Evolutionary conservation across 2,797 vertebrate species (phyloP).

Genomic region (Malurus splendens): DNA sequence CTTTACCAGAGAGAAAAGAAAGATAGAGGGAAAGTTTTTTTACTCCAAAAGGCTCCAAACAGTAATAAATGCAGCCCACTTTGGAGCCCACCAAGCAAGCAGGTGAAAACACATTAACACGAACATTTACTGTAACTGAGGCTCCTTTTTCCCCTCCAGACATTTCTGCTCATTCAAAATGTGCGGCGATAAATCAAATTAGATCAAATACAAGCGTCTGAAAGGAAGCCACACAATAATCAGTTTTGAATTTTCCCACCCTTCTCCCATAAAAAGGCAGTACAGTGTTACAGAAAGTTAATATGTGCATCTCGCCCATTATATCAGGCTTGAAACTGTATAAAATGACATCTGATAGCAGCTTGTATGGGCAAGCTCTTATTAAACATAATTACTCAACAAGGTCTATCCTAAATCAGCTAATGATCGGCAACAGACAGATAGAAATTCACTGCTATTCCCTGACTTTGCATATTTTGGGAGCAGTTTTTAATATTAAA

Average conservation of each 20-base stretch:
- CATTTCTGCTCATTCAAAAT: conserved; percentile 38
- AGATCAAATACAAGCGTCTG: conserved; percentile 49
- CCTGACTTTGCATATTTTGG: conserved; percentile 32
- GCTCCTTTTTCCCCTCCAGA: conserved; percentile 10
- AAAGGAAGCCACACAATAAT: conserved; percentile 45
- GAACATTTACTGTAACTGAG: neutral
- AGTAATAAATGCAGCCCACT: neutral
- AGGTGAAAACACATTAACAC: conserved; percentile 25
- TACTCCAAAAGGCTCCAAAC: neutral
- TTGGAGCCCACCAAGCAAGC: conserved; percentile 30
- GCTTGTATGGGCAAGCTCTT: conserved; percentile 26
- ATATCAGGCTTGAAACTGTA: conserved; percentile 21
- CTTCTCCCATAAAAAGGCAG: conserved; percentile 22
- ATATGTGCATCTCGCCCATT: conserved; percentile 16
- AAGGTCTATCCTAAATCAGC: conserved; percentile 41
- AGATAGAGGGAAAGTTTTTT: neutral
- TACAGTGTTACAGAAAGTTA: conserved; percentile 33
- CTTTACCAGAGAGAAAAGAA: neutral
- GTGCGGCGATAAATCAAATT: conserved; percentile 51
- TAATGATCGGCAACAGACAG: conserved; percentile 3
- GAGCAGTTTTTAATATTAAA: conserved; percentile 48
- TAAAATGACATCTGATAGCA: conserved; percentile 49
- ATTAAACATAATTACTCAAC: conserved; percentile 13
- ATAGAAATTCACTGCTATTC: neutral
- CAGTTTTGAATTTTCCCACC: conserved; percentile 56